Conservation (phyloP, 2,888 invertebrate species). For the Sphaerophoria taeniata region DNA sequence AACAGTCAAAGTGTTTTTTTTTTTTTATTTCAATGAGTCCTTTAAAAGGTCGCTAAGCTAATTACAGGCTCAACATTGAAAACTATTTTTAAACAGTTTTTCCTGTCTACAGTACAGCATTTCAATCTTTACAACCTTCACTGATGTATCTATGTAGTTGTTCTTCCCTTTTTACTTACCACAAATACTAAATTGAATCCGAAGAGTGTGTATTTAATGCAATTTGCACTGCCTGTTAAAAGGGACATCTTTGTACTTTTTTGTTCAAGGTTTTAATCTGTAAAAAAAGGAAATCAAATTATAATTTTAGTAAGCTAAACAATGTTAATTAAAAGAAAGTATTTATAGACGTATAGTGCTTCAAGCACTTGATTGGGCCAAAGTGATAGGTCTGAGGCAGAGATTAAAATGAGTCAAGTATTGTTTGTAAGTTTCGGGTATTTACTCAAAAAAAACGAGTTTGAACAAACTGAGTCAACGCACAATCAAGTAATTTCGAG, state of each 20-base stretch:
- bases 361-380: too few species aligned
- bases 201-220: conserved; percentile 89
- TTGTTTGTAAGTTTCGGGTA: too few species aligned
- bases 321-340: not conserved
- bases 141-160: not conserved
- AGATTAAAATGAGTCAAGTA: too few species aligned
- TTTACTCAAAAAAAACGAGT: too few species aligned
- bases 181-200: conserved; percentile 89
- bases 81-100: not conserved
- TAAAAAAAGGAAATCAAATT: conserved; percentile 25
- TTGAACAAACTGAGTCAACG: too few species aligned
- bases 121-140: not conserved
- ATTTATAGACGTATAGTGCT: too few species aligned
- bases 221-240: conserved; percentile 84
- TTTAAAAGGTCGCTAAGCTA: not conserved
- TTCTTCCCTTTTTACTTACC: conserved; percentile 84
- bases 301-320: not conserved
- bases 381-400: too few species aligned
- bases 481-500: too few species aligned
- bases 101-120: not conserved
- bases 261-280: conserved; percentile 47
- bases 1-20: too few species aligned
- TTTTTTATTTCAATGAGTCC: not conserved
- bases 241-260: conserved; percentile 80
- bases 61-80: not conserved